These are phyloP conservation scores for Pholis gunnellus DNA, from an alignment of 2,113 vertebrate genomes.

Conservation along the genomic window DNA sequence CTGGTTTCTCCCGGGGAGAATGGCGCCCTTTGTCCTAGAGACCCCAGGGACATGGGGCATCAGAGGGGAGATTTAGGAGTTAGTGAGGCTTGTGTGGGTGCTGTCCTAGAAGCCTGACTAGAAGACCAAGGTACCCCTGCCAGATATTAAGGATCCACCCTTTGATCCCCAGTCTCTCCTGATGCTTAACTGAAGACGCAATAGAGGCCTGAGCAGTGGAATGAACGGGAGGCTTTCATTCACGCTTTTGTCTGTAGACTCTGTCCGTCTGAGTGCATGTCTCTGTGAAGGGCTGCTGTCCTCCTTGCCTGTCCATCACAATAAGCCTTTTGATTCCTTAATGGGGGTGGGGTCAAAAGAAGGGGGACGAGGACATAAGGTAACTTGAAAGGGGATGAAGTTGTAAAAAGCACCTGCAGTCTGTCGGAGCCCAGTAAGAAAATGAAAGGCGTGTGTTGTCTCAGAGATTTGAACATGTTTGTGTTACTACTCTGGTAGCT, in stretches of 20 bases:
- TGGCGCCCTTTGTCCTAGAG: constrained; percentile 64
- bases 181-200: constrained; percentile 38
- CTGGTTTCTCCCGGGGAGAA: constrained; percentile 69
- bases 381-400: constrained; percentile 15
- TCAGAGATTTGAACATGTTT: background rate
- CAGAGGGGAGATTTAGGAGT: constrained; percentile 42
- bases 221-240: constrained; percentile 60
- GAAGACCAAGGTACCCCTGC: constrained; percentile 27
- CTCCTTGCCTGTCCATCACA: constrained; percentile 62
- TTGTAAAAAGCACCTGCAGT: constrained; percentile 25
- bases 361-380: constrained; percentile 17
- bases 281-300: constrained; percentile 48
- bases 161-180: constrained; percentile 30
- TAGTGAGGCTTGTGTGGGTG: constrained; percentile 22
- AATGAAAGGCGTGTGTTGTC: background rate
- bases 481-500: constrained; percentile 13
- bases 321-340: constrained; percentile 75
- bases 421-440: background rate
- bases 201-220: constrained; percentile 19
- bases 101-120: constrained; percentile 28
- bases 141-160: constrained; percentile 43
- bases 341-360: constrained; percentile 6
- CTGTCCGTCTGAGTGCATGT: constrained; percentile 27
- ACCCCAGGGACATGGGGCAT: constrained; percentile 40
- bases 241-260: constrained; percentile 38